Evolutionary conservation across 1,140 invertebrate species (phyloP).

Genomic region (Drosophila equinoxialis): DNA sequence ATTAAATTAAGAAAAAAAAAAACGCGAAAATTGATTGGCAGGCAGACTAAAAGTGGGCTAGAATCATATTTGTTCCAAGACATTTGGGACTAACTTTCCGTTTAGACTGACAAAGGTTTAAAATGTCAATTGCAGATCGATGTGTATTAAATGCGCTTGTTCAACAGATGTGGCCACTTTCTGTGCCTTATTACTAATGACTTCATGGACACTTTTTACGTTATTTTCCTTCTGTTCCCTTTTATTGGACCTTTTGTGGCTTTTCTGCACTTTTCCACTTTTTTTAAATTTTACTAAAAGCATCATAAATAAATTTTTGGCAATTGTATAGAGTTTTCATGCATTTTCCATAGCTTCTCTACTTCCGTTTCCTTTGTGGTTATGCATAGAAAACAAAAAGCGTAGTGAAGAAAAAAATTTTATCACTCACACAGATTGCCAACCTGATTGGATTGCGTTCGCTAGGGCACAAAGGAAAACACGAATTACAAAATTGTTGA

Average conservation of each 20-base stretch:
- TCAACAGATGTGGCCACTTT: neutral
- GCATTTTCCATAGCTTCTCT: neutral
- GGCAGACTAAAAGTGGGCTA: neutral
- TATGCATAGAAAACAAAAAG: neutral
- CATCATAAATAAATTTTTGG: neutral
- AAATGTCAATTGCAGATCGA: constrained; percentile 50
- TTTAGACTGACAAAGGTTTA: constrained; percentile 18
- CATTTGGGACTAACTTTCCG: constrained; percentile 27
- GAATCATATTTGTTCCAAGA: constrained; percentile 1
- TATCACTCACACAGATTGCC: neutral
- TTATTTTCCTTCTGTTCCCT: neutral
- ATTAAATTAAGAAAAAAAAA: constrained; percentile 25
- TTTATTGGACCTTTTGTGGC: neutral
- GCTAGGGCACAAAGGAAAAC: neutral
- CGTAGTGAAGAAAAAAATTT: neutral
- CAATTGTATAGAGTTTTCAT: neutral
- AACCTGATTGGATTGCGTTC: neutral
- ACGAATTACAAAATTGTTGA: neutral
- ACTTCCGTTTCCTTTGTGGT: neutral
- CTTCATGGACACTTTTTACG: neutral
- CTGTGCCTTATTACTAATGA: constrained; percentile 3
- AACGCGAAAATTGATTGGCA: constrained; percentile 39
- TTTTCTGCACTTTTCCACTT: neutral
- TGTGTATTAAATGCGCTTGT: constrained; percentile 9
- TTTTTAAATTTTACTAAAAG: neutral